A percentile compares a stretch with the other conserved stretches of the same genome.
Conservation (phyloP, 53 echinoderm and acorn worm genomes). For the Patiria pectinifera region DNA sequence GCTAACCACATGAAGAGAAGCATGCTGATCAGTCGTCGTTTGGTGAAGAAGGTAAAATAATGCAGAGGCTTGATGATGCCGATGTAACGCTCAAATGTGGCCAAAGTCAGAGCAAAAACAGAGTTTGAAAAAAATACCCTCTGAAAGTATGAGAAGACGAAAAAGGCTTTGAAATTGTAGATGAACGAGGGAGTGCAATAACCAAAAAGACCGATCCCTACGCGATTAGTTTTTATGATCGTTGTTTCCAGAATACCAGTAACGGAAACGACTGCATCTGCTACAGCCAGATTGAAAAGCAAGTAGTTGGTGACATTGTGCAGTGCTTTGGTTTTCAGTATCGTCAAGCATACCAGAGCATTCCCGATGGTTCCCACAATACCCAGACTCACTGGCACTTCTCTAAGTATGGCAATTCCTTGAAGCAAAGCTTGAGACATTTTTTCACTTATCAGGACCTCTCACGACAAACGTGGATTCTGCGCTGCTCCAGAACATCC, state of each 20-base stretch:
- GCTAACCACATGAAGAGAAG: slow-evolving; percentile 11
- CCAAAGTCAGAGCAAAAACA: slow-evolving; percentile 15
- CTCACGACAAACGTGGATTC: too few relatives aligned
- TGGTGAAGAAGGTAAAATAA: slow-evolving; percentile 22
- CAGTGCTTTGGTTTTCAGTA: slow-evolving; percentile 30
- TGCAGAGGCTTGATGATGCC: slow-evolving; percentile 37
- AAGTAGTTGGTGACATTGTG: slow-evolving; percentile 36
- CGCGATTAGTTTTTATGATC: background rate
- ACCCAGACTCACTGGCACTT: background rate
- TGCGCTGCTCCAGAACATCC: too few relatives aligned
- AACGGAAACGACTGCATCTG: background rate
- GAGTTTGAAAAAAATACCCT: background rate
- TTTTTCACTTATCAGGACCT: too few relatives aligned
- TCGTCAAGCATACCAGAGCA: slow-evolving; percentile 24
- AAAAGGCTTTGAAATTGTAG: background rate
- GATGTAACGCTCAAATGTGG: slow-evolving; percentile 32
- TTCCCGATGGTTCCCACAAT: slow-evolving; percentile 6
- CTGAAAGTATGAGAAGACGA: background rate
- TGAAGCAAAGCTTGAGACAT: too few relatives aligned
- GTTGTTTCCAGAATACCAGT: background rate
- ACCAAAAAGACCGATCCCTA: background rate
- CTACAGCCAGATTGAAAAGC: slow-evolving; percentile 36
- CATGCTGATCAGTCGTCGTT: slow-evolving; percentile 2
- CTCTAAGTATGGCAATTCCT: background rate
- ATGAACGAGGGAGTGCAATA: background rate